These are phyloP conservation scores for Rissa tridactyla DNA, from an alignment of 2,113 vertebrate species.

Conservation along the genomic window DNA sequence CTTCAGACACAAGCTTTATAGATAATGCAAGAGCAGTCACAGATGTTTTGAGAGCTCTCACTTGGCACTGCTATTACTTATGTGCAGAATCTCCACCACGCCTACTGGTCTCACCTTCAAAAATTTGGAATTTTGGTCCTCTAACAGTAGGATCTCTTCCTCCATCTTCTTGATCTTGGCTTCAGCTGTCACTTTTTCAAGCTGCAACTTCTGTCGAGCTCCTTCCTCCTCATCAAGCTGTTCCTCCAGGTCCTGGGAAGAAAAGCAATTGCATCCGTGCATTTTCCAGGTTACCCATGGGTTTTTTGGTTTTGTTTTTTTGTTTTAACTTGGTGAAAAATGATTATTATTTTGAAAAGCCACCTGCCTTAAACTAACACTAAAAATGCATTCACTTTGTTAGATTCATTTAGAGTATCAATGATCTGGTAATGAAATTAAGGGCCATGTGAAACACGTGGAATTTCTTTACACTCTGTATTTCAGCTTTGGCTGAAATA, in stretches of 20 bases:
- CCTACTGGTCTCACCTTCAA: constrained; percentile 81
- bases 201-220: constrained; percentile 94
- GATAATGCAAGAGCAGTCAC: neutral
- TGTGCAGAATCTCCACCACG: neutral
- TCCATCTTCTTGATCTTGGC: constrained; percentile 99
- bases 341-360: neutral
- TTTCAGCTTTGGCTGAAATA: neutral
- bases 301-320: neutral
- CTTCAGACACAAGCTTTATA: neutral
- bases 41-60: neutral
- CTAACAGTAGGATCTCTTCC: constrained; percentile 92
- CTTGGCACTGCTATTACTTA: neutral
- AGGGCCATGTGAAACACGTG: neutral
- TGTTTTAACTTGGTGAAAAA: neutral
- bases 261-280: neutral
- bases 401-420: neutral
- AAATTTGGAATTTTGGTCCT: constrained; percentile 98
- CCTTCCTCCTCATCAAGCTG: constrained; percentile 97
- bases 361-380: neutral
- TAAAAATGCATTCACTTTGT: neutral
- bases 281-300: neutral
- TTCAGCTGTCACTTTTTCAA: constrained; percentile 97
- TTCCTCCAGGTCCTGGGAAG: constrained; percentile 89
- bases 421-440: neutral
- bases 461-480: neutral